These are phyloP conservation scores for Oreochromis aureus DNA, from an alignment of 2,113 vertebrate species.

Conservation along the genomic window DNA sequence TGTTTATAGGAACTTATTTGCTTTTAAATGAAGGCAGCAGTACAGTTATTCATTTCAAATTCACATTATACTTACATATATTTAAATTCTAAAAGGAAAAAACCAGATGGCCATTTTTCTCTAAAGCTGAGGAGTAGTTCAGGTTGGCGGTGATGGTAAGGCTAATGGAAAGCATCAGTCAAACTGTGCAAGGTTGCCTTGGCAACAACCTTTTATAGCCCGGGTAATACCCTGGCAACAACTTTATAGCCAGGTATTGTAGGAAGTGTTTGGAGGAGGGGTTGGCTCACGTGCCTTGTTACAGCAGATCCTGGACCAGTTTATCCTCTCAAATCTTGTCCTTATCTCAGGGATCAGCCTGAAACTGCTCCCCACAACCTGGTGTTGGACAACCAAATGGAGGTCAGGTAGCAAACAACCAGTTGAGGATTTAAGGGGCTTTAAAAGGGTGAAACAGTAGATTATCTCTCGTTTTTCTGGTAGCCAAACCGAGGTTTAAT, in stretches of 20 bases:
- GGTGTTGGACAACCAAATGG: background rate
- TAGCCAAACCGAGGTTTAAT: constrained; percentile 18
- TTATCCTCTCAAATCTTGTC: background rate
- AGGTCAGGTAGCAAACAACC: background rate
- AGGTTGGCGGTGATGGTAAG: background rate
- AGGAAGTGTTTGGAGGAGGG: background rate
- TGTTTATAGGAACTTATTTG: background rate
- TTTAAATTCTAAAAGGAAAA: background rate
- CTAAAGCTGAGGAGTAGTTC: background rate
- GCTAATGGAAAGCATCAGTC: background rate
- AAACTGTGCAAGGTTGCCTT: background rate
- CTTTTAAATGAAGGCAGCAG: background rate
- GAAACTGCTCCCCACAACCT: background rate
- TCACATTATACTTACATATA: background rate
- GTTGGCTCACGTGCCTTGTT: background rate
- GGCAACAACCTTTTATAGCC: constrained; percentile 9
- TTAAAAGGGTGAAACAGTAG: constrained; percentile 7
- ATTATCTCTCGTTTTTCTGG: constrained; percentile 16
- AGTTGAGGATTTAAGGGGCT: constrained; percentile 1
- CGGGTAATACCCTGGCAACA: background rate
- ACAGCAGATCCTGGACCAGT: background rate
- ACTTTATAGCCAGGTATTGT: background rate
- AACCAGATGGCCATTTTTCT: background rate
- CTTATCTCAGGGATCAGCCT: constrained; percentile 2
- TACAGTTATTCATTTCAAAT: background rate